These are phyloP conservation scores for Tringa solitaria DNA, from an alignment of 2,113 vertebrate genomes.

Conservation along the genomic window DNA sequence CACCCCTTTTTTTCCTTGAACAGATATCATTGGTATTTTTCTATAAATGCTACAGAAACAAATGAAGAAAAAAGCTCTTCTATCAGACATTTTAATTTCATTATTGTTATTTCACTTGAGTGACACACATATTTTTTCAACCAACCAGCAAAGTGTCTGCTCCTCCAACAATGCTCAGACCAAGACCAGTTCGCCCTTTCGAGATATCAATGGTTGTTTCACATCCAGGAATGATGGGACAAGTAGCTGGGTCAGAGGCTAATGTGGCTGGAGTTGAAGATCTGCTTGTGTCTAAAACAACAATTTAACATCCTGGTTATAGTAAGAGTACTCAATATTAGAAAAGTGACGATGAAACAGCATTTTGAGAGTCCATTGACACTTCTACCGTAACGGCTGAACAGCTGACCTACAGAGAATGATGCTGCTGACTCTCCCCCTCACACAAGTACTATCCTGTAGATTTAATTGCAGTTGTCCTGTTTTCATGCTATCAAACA, in stretches of 20 bases:
- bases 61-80: not conserved
- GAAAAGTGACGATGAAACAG: not conserved
- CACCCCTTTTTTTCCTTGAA: not conserved
- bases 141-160: conserved; percentile 94
- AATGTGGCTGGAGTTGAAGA: conserved; percentile 87
- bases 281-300: conserved; percentile 81
- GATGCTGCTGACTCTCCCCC: not conserved
- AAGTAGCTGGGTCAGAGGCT: conserved; percentile 87
- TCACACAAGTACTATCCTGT: not conserved
- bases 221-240: conserved; percentile 95
- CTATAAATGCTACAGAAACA: not conserved
- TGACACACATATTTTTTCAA: not conserved
- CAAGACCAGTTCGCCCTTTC: conserved; percentile 93
- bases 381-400: not conserved
- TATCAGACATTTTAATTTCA: not conserved
- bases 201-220: conserved; percentile 97
- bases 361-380: not conserved
- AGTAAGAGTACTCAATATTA: not conserved
- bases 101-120: not conserved
- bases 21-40: not conserved
- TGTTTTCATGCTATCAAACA: not conserved
- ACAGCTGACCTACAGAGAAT: not conserved
- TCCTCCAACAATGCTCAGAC: conserved; percentile 96
- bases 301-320: not conserved
- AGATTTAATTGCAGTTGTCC: not conserved